Percentiles rank a stretch among this genome's conserved stretches.
Evolutionary conservation across 2,113 vertebrate species (phyloP).

Genomic region (Hemiscyllium ocellatum): DNA sequence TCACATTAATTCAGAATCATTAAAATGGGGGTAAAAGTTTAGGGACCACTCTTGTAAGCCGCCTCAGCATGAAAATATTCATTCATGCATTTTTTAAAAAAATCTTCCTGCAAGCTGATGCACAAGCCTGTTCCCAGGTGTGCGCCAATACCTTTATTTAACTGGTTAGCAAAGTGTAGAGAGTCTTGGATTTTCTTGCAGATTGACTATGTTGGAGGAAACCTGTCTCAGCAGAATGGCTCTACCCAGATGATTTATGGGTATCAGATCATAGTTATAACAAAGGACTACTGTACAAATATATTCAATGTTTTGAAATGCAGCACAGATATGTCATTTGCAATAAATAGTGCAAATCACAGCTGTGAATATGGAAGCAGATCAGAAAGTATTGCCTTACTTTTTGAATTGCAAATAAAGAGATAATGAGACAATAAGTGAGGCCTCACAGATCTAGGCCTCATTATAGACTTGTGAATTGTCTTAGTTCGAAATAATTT

Average conservation of each 20-base stretch:
- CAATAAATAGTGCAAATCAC: neutral
- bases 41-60: neutral
- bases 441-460: neutral
- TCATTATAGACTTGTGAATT: neutral
- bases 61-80: neutral
- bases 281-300: neutral
- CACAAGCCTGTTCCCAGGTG: neutral
- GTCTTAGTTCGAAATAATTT: neutral
- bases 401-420: neutral
- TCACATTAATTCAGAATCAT: no score
- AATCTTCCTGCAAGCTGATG: neutral
- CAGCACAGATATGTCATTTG: neutral
- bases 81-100: neutral
- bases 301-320: neutral
- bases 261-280: neutral
- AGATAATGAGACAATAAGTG: neutral
- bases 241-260: neutral
- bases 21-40: no score
- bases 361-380: neutral
- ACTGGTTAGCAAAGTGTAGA: neutral
- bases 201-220: neutral
- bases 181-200: neutral
- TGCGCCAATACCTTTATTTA: neutral
- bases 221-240: neutral
- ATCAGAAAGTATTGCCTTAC: neutral